A percentile compares a stretch with the other conserved stretches of the same genome.
These are phyloP conservation scores for Oscheius sp. DNA, from an alignment of 1,140 invertebrate genomes.

Conservation along the genomic window DNA sequence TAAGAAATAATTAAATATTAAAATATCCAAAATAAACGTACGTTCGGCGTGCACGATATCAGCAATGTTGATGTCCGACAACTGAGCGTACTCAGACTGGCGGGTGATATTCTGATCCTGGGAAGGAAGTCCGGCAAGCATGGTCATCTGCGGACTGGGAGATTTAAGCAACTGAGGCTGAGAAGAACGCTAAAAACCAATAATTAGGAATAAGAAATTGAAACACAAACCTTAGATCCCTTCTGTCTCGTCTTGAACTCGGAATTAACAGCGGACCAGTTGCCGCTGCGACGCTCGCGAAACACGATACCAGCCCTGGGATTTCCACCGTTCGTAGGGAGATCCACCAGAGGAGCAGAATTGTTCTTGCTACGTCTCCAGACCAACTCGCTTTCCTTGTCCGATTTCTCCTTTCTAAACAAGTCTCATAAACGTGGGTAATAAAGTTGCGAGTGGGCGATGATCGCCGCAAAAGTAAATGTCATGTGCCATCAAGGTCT, in stretches of 20 bases:
- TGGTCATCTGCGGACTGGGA: not conserved
- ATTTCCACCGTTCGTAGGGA: not conserved
- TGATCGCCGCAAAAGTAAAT: not conserved
- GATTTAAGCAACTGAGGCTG: not conserved
- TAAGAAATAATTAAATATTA: not conserved
- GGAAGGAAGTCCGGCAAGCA: not conserved
- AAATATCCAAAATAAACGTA: not conserved
- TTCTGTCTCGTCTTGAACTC: not conserved
- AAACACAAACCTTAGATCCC: not conserved
- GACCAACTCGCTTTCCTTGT: not conserved
- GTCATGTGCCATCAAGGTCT: too few species aligned
- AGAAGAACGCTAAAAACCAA: not conserved
- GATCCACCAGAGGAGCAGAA: not conserved
- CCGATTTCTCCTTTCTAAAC: not conserved
- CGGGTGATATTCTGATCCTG: conserved; percentile 1
- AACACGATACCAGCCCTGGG: not conserved
- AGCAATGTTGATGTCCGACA: conserved; percentile 24
- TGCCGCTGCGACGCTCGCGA: not conserved
- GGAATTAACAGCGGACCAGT: not conserved
- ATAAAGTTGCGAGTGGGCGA: not conserved
- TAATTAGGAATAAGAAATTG: not conserved
- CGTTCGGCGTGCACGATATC: conserved; percentile 8
- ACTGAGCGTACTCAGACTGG: conserved; percentile 30
- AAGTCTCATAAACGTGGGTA: not conserved
- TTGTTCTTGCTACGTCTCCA: not conserved